A percentile compares a stretch with the other conserved stretches of the same genome.
These are phyloP conservation scores for Ridgeia piscesae DNA, from an alignment of 1,140 invertebrate genomes.

Conservation along the genomic window DNA sequence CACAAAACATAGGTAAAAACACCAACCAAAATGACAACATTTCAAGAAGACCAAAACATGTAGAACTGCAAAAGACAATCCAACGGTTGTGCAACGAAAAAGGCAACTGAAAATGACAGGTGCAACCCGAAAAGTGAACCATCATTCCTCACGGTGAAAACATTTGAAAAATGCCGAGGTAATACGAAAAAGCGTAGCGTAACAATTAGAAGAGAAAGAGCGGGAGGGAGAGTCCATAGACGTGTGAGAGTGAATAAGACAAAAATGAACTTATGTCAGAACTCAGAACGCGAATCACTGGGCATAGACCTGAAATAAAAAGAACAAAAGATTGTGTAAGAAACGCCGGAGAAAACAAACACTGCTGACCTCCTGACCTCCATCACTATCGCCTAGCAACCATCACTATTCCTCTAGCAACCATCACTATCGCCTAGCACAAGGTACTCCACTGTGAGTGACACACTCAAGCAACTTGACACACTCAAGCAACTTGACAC, in stretches of 20 bases:
- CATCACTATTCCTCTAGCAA: background rate
- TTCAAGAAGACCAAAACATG: background rate
- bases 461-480: no score
- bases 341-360: background rate
- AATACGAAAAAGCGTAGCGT: background rate
- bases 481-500: background rate
- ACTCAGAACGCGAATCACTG: slow-evolving; percentile 3
- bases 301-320: slow-evolving; percentile 5
- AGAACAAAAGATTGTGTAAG: background rate
- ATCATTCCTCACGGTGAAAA: background rate
- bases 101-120: background rate
- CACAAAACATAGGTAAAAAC: background rate
- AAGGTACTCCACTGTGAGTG: background rate
- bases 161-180: background rate
- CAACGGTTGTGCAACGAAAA: background rate
- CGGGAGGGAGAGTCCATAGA: background rate
- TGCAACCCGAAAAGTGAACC: background rate
- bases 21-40: background rate
- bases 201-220: background rate
- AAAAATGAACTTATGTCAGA: slow-evolving; percentile 1
- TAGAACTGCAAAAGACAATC: background rate
- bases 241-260: background rate
- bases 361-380: background rate
- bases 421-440: background rate
- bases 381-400: background rate